These are phyloP conservation scores for Sinhomidia bicolor DNA, from an alignment of 2,888 invertebrate genomes.

Conservation along the genomic window DNA sequence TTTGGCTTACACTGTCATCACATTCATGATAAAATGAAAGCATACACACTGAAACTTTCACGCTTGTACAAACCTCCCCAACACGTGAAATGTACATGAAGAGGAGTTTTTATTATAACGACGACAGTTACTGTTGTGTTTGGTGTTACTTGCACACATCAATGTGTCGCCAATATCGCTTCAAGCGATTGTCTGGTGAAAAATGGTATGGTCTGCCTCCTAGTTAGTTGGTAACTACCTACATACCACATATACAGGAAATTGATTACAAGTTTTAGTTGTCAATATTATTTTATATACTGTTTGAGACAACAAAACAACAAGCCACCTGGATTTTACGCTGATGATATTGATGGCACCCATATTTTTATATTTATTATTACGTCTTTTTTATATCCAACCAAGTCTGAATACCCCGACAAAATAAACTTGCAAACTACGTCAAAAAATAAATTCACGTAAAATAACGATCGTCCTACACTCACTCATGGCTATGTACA, in stretches of 20 bases:
- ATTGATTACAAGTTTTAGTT: background rate
- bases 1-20: constrained; percentile 4
- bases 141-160: no score
- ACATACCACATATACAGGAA: background rate
- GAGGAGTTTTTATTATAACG: no score
- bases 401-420: no score
- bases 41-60: background rate
- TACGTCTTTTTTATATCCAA: no score
- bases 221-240: no score
- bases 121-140: no score
- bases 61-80: background rate
- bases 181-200: background rate
- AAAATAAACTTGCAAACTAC: no score
- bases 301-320: background rate
- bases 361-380: background rate
- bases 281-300: background rate
- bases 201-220: no score
- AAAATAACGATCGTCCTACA: no score
- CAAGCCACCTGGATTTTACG: background rate
- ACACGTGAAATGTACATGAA: constrained; percentile 14
- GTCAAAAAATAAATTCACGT: no score
- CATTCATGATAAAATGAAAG: constrained; percentile 15
- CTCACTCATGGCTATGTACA: no score
- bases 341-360: background rate
- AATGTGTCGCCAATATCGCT: background rate